A percentile compares a stretch with the other conserved stretches of the same genome.
These are phyloP conservation scores for Scotopteryx bipunctaria DNA, from an alignment of 2,888 invertebrate genomes.

Conservation along the genomic window DNA sequence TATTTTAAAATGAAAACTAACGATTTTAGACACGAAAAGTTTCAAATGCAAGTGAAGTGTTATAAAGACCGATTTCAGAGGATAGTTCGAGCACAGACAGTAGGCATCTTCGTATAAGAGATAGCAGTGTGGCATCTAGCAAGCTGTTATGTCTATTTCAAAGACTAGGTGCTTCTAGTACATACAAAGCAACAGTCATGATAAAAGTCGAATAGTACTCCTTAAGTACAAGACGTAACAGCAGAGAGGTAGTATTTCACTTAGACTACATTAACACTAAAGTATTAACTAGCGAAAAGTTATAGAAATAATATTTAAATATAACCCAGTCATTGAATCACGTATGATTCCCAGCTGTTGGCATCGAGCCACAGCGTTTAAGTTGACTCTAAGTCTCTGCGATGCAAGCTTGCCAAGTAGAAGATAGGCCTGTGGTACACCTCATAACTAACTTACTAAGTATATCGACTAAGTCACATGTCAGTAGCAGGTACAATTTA, in stretches of 20 bases:
- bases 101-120: conserved; percentile 42
- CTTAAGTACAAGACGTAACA: neutral
- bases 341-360: conserved; percentile 6
- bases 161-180: conserved; percentile 30
- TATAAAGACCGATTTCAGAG: conserved; percentile 67
- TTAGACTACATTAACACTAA: conserved; percentile 17
- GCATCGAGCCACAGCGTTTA: conserved; percentile 13
- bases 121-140: conserved; percentile 44
- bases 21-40: conserved; percentile 52
- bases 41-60: conserved; percentile 69
- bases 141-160: conserved; percentile 19
- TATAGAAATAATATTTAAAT: conserved; percentile 2
- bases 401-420: conserved; percentile 9
- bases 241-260: conserved; percentile 11
- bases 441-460: conserved; percentile 59
- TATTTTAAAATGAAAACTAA: conserved; percentile 52
- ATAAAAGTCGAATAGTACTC: conserved; percentile 12
- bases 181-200: conserved; percentile 12
- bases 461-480: conserved; percentile 66
- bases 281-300: conserved; percentile 6
- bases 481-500: conserved; percentile 53
- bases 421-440: conserved; percentile 51
- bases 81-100: conserved; percentile 47
- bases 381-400: conserved; percentile 2
- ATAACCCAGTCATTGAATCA: conserved; percentile 7